phyloP scores from a whole-genome alignment of 2,113 vertebrate genomes.

The Megaptera novaeangliae region DNA sequence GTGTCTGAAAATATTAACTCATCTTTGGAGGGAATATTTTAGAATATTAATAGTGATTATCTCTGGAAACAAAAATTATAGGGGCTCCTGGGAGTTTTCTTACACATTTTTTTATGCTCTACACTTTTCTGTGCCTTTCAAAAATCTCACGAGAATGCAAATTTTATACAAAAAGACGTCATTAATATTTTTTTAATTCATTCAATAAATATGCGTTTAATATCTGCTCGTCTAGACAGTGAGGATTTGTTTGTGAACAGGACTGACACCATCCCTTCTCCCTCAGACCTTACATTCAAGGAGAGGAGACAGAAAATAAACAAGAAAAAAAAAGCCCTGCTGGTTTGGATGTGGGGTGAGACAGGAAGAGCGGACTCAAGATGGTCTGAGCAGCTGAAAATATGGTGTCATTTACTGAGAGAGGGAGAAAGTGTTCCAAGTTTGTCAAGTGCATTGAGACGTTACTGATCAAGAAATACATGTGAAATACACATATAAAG shows the following conservation, averaged over 20 bases:
- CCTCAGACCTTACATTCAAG: slow-evolving; percentile 46
- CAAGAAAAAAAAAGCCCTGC: background rate
- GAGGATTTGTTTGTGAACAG: slow-evolving; percentile 26
- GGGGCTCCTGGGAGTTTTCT: background rate
- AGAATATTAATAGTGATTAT: background rate
- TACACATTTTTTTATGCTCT: background rate
- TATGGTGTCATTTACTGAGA: background rate
- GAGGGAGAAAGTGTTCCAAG: background rate
- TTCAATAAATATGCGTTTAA: background rate
- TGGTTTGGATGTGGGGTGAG: background rate
- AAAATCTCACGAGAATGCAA: background rate
- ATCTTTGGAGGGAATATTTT: background rate
- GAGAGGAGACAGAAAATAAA: slow-evolving; percentile 72
- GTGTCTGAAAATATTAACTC: background rate
- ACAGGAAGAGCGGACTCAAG: background rate
- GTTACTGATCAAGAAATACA: background rate
- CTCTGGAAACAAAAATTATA: background rate
- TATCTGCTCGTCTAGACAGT: slow-evolving; percentile 55
- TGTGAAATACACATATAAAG: background rate
- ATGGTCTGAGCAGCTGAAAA: background rate
- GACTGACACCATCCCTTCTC: background rate
- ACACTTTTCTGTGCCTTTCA: background rate
- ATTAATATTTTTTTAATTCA: background rate
- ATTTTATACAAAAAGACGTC: background rate
- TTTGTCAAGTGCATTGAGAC: background rate